A percentile compares a stretch with the other conserved stretches of the same genome.
Evolutionary conservation across 2,797 vertebrate species (phyloP).

Genomic region (Zenarchopterus dispar): DNA sequence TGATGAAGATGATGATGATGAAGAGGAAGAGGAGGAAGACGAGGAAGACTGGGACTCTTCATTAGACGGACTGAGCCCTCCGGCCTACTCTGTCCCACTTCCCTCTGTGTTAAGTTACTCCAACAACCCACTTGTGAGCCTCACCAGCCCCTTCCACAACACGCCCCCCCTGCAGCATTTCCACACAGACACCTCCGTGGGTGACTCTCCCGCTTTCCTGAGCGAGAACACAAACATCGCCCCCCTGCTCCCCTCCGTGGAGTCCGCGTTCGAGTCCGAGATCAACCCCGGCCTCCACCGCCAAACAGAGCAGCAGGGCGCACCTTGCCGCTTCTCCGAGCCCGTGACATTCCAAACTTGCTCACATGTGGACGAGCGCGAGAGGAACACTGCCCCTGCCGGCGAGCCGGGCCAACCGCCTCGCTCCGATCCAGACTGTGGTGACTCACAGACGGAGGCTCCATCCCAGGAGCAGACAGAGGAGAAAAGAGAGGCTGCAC

Average conservation of each 20-base stretch:
- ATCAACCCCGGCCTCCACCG: slow-evolving; percentile 82
- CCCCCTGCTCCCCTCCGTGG: slow-evolving; percentile 67
- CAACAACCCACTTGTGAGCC: slow-evolving; percentile 81
- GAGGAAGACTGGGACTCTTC: slow-evolving; percentile 79
- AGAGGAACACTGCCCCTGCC: slow-evolving; percentile 72
- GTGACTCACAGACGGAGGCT: slow-evolving; percentile 78
- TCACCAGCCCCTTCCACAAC: slow-evolving; percentile 83
- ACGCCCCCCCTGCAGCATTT: slow-evolving; percentile 84
- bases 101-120: slow-evolving; percentile 91
- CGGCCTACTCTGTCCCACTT: slow-evolving; percentile 81
- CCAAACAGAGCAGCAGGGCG: slow-evolving; percentile 81
- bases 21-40: slow-evolving; percentile 87
- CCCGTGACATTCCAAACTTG: slow-evolving; percentile 31
- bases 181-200: slow-evolving; percentile 81
- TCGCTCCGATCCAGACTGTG: slow-evolving; percentile 80
- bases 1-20: slow-evolving; percentile 86
- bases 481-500: slow-evolving; percentile 11
- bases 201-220: slow-evolving; percentile 69
- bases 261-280: slow-evolving; percentile 86
- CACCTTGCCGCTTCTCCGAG: slow-evolving; percentile 70
- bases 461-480: slow-evolving; percentile 59
- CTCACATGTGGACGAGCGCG: slow-evolving; percentile 53
- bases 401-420: slow-evolving; percentile 76
- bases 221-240: slow-evolving; percentile 65
- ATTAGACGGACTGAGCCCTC: slow-evolving; percentile 76